Base-by-base conservation (phyloP, 2,888 invertebrate species). In the Xylocampa areola region DNA sequence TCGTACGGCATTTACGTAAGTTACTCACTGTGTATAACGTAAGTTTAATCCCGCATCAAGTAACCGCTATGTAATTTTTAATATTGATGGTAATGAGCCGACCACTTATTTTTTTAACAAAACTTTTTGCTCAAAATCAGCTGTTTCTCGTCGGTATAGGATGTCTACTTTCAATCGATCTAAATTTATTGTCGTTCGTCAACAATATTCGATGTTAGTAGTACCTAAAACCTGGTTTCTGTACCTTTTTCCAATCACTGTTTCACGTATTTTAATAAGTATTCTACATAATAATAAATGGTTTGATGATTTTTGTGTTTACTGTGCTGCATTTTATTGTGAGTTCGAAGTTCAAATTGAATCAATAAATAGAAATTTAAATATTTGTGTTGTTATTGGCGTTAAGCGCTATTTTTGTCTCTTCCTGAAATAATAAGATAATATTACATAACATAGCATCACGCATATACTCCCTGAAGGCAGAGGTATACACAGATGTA, bases 261-360 rank as follows among this genome's bases (percentile, higher is more conserved):
- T 92, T 87, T 89, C 88, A 86, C 86, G 87, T 92, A 87, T 86
- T 89, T 88, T 89, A 86, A 85, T 86, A 88, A 85, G 84, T 89
- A 87, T 83, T 75, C 79, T 81, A 81, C 80, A 76, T 84, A 76
- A 77, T 81, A 84, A 82, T 88, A 86, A 91, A 90, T 88, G 86
- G 91, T 91, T 92, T 91, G 87, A 88, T 81, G 83, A 82, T 81
- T 86, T 91, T 92, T 94, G 90, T 93, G 92, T 92, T 93, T 86
- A 87, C 90, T 90, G 88, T 92, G 92, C 93, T 93, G 91, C 93
- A 92, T 93, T 92, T 93, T 88, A 93, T 91, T 93, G 93, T 93
- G 92, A 93, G 92, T 93, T 93, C 90, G 85, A 93, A 92, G 93
- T 93, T 94, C 93, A 94, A 93, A 93, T 92, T 93, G 92, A 93